Conservation (phyloP, 2,113 vertebrate genomes). For the cattle (Bos taurus) region ARS-UCD2.0 NC_037334.1:104173501-104174000, state of each 20-base stretch:
- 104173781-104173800: neutral
- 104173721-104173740: neutral
- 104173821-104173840: neutral
- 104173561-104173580: neutral
- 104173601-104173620: neutral
- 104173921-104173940: neutral
- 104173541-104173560: neutral
- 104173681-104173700: neutral
- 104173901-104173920: neutral
- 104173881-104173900: neutral
- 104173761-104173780: neutral
- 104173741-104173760: neutral
- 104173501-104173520: neutral
- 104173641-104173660: neutral
- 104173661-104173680: neutral
- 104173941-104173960: neutral
- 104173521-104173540: constrained; percentile 15
- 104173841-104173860: neutral
- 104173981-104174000: neutral
- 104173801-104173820: fast-evolving
- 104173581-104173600: neutral
- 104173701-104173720: neutral
- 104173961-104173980: neutral
- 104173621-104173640: neutral
- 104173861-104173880: fast-evolving